phyloP scores from a whole-genome alignment of 1,140 invertebrate genomes.

The Planococcus citri region DNA sequence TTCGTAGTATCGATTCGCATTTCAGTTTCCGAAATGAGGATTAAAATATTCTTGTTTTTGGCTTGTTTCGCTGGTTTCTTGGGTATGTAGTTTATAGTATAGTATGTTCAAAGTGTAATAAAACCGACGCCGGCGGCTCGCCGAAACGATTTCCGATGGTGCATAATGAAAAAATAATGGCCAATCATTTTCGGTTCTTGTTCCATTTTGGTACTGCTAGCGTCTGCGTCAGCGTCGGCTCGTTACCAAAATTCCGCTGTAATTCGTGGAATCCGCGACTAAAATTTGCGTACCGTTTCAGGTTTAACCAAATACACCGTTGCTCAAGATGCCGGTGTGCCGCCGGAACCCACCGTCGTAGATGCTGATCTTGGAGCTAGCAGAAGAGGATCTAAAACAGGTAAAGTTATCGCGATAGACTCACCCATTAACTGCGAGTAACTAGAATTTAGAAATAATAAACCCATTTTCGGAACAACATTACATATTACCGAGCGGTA shows the following conservation, averaged over 20 bases:
- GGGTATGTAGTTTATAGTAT: not conserved
- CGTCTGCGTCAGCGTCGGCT: too few relatives aligned
- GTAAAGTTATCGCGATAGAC: conserved; percentile 34
- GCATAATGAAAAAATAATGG: not conserved
- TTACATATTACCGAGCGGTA: not conserved
- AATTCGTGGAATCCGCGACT: too few relatives aligned
- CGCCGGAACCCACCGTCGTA: conserved; percentile 35
- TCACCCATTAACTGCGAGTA: not conserved
- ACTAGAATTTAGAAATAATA: too few relatives aligned
- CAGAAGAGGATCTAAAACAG: conserved; percentile 70
- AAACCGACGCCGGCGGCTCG: too few relatives aligned
- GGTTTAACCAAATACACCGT: conserved; percentile 2
- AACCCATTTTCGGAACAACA: not conserved
- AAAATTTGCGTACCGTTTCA: not conserved
- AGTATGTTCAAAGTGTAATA: not conserved
- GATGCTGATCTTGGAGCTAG: conserved; percentile 64
- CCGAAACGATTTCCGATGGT: not conserved
- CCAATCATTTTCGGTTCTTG: not conserved
- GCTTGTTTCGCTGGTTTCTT: not conserved
- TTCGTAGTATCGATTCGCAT: too few relatives aligned
- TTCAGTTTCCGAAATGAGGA: not conserved
- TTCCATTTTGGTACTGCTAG: too few relatives aligned
- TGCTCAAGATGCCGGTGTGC: not conserved
- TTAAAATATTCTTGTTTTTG: not conserved
- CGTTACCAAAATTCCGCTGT: too few relatives aligned